phyloP scores from a whole-genome alignment of 1,140 invertebrate genomes.

The Rhopalosiphum padi region DNA sequence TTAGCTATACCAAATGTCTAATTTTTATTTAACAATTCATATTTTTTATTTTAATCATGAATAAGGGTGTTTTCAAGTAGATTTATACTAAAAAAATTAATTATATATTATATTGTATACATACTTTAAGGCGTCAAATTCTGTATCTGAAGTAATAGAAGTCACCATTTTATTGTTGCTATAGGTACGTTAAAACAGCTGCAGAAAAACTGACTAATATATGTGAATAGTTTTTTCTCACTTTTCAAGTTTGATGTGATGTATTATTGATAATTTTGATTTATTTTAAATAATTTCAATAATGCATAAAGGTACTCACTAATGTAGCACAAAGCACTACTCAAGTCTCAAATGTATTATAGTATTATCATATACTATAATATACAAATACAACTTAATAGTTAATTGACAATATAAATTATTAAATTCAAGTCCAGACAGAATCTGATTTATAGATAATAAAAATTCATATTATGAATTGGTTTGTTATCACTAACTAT shows the following conservation, averaged over 20 bases:
- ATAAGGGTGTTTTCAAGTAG: neutral
- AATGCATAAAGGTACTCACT: neutral
- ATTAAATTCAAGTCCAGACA: neutral
- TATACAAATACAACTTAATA: too few relatives aligned
- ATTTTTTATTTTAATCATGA: neutral
- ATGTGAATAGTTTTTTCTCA: neutral
- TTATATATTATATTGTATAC: neutral
- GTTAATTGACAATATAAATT: neutral
- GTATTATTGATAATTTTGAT: too few relatives aligned
- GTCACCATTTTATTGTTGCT: slow-evolving; percentile 31
- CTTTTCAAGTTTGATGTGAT: neutral
- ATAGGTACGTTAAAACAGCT: neutral
- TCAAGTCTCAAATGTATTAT: neutral
- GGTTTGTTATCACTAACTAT: neutral
- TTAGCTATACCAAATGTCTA: too few relatives aligned
- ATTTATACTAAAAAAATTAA: neutral
- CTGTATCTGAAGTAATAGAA: slow-evolving; percentile 40
- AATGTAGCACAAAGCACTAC: neutral
- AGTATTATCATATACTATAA: too few relatives aligned
- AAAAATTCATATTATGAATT: neutral
- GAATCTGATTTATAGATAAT: neutral
- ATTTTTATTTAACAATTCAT: neutral
- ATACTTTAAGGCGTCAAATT: slow-evolving; percentile 37
- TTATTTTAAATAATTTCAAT: neutral
- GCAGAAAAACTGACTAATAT: neutral